Percentiles rank a stretch among this genome's conserved stretches.
These are phyloP conservation scores for Mesocricetus auratus DNA, from an alignment of 2,113 vertebrate species.

Conservation along the genomic window DNA sequence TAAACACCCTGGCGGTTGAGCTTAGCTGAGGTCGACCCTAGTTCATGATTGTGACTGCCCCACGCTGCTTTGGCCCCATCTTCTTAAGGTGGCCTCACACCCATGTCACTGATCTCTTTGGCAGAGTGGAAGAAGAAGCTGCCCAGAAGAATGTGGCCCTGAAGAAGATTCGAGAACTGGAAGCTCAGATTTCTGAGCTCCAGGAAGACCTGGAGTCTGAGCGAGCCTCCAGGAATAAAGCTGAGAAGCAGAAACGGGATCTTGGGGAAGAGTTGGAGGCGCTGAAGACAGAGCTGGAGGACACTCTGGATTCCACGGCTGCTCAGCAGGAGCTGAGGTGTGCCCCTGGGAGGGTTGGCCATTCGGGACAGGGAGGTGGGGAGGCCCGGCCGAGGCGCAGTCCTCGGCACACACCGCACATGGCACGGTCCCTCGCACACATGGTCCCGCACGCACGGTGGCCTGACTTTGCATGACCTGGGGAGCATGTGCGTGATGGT, in stretches of 20 bases:
- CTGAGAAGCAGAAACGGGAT: slow-evolving; percentile 97
- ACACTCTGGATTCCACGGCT: slow-evolving; percentile 96
- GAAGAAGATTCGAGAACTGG: slow-evolving; percentile 97
- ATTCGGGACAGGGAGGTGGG: background rate
- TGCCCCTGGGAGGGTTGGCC: fast-evolving
- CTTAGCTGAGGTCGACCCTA: background rate
- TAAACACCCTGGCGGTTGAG: background rate
- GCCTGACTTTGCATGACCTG: background rate
- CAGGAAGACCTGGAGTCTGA: slow-evolving; percentile 98
- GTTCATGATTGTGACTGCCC: background rate
- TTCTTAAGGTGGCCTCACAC: background rate
- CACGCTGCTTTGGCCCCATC: background rate
- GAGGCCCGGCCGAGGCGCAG: background rate
- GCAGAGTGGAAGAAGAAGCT: slow-evolving; percentile 97
- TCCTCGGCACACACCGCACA: no score
- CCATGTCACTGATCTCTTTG: slow-evolving; percentile 65
- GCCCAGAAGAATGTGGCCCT: slow-evolving; percentile 96
- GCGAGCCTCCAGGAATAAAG: slow-evolving; percentile 92
- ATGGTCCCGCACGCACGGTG: no score
- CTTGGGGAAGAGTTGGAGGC: slow-evolving; percentile 98
- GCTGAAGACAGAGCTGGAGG: slow-evolving; percentile 97
- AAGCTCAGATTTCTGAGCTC: slow-evolving; percentile 96
- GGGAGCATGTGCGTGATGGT: fast-evolving
- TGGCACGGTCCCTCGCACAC: background rate
- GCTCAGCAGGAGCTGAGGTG: slow-evolving; percentile 98